A percentile compares a stretch with the other conserved stretches of the same genome.
These are phyloP conservation scores for Neosilurus mollespiculum DNA, from an alignment of 2,797 vertebrate species.

Conservation along the genomic window DNA sequence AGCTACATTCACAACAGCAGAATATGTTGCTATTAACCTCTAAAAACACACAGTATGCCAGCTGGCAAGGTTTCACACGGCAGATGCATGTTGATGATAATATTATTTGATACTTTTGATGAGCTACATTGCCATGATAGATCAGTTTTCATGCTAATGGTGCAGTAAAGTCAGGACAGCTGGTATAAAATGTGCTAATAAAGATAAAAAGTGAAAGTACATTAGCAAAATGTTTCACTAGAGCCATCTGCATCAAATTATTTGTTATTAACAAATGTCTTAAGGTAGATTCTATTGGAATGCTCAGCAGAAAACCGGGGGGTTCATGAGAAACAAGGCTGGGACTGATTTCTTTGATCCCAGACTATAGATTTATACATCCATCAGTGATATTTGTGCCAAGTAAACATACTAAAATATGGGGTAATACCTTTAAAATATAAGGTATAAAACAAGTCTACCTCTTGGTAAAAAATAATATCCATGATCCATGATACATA, in stretches of 20 bases:
- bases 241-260: not conserved
- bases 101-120: slow-evolving; percentile 3
- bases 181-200: not conserved
- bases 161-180: not conserved
- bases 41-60: not conserved
- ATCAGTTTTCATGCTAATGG: slow-evolving; percentile 4
- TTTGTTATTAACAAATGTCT: not conserved
- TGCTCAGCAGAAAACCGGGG: not conserved
- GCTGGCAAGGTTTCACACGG: slow-evolving; percentile 6
- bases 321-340: not conserved
- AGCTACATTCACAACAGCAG: slow-evolving; percentile 7
- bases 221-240: not conserved
- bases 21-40: slow-evolving; percentile 15
- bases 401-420: not conserved
- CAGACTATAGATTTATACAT: not conserved
- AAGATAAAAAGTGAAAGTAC: not conserved
- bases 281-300: not conserved
- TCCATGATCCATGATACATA: too few relatives aligned
- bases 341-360: not conserved
- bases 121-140: not conserved
- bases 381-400: not conserved
- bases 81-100: slow-evolving; percentile 16
- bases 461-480: too few relatives aligned
- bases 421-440: not conserved
- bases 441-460: too few relatives aligned